Percentiles rank a stretch among this genome's conserved stretches.
Evolutionary conservation across 1,140 invertebrate species (phyloP).

Genomic region (Drosophila eugracilis): DNA sequence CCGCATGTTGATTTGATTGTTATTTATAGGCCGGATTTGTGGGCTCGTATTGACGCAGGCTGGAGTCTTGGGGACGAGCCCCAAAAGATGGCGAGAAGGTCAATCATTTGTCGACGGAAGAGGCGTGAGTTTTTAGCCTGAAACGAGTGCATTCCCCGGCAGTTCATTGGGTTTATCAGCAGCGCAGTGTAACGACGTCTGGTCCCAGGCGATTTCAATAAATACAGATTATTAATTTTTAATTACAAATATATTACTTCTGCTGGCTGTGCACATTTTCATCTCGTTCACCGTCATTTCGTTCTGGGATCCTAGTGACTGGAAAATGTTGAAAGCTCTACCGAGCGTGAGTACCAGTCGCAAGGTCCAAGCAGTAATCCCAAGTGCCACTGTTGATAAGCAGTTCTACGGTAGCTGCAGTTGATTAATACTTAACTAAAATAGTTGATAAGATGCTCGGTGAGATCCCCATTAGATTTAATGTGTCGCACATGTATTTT

Average conservation of each 20-base stretch:
- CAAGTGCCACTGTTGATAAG: conserved; percentile 50
- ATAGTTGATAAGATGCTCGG: conserved; percentile 43
- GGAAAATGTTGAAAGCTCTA: conserved; percentile 59
- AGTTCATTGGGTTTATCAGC: conserved; percentile 33
- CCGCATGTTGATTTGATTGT: conserved; percentile 13
- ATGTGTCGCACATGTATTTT: conserved; percentile 48
- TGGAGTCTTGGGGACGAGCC: conserved; percentile 35
- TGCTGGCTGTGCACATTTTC: conserved; percentile 30
- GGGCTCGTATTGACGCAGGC: conserved; percentile 36
- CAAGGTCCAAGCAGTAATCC: conserved; percentile 50
- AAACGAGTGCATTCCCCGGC: conserved; percentile 17
- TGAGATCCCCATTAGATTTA: conserved; percentile 51
- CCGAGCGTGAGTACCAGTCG: conserved; percentile 14
- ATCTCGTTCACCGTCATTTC: conserved; percentile 1
- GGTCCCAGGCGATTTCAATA: conserved; percentile 51
- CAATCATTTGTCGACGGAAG: conserved; percentile 18
- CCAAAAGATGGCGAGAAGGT: conserved; percentile 27
- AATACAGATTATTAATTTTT: conserved; percentile 28
- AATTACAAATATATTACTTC: conserved; percentile 36
- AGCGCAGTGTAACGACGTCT: conserved; percentile 35
- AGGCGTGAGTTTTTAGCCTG: conserved; percentile 9
- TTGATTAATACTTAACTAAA: conserved; percentile 10
- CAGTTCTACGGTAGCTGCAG: conserved; percentile 20
- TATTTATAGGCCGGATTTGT: conserved; percentile 14
- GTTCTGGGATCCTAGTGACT: conserved; percentile 57